Conservation (phyloP, 2,113 vertebrate species). For the Aphyosemion australe region DNA sequence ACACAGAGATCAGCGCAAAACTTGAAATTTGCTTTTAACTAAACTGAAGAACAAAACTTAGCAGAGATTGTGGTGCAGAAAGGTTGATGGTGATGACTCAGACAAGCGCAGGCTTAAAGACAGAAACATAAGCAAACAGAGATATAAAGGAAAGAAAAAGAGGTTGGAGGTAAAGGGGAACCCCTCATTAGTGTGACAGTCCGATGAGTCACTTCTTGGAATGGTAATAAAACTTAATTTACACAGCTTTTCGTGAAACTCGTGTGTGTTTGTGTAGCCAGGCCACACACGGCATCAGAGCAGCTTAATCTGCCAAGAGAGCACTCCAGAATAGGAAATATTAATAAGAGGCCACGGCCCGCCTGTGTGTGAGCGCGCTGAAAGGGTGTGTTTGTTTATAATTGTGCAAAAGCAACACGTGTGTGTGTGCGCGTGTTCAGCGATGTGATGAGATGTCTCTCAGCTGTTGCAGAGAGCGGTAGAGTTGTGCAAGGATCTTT, state of each 20-base stretch:
- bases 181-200: conserved; percentile 64
- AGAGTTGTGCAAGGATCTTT: neutral
- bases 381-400: conserved; percentile 22
- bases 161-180: conserved; percentile 40
- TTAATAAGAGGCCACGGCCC: conserved; percentile 53
- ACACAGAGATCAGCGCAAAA: too few species aligned
- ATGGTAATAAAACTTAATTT: conserved; percentile 61
- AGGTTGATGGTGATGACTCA: conserved; percentile 18
- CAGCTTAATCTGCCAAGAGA: conserved; percentile 54
- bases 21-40: neutral
- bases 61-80: neutral
- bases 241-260: conserved; percentile 38
- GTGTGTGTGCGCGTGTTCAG: conserved; percentile 3
- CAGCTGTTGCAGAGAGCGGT: conserved; percentile 51
- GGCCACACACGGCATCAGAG: conserved; percentile 61
- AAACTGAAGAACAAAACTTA: too few species aligned
- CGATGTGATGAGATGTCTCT: conserved; percentile 50
- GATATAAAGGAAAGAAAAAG: conserved; percentile 29
- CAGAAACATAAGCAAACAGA: conserved; percentile 7
- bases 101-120: conserved; percentile 10
- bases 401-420: conserved; percentile 3
- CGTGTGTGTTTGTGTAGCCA: conserved; percentile 50
- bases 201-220: conserved; percentile 60
- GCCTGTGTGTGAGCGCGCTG: conserved; percentile 22
- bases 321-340: conserved; percentile 60